phyloP scores from a whole-genome alignment of 2,113 vertebrate species.

The Cololabis saira region DNA sequence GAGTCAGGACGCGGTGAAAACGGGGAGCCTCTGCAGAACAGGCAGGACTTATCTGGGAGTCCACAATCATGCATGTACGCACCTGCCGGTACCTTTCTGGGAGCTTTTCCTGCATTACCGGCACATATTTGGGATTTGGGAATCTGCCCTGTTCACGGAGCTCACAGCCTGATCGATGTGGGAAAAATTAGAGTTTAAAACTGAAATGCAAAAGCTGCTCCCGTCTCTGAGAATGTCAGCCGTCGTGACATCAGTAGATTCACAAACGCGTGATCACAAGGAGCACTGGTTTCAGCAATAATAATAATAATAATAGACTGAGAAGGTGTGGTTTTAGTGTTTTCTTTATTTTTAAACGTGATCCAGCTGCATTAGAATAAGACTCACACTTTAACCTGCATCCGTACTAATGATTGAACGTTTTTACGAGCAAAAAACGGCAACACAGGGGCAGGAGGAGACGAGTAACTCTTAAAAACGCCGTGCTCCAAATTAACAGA shows the following conservation, averaged over 20 bases:
- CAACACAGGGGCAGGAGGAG: not conserved
- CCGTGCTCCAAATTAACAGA: slow-evolving; percentile 19
- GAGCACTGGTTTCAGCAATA: slow-evolving; percentile 9
- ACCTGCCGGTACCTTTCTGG: slow-evolving; percentile 10
- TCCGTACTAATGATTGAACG: slow-evolving; percentile 12
- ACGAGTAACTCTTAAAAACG: not conserved
- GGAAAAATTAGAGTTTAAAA: slow-evolving; percentile 20
- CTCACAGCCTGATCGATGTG: slow-evolving; percentile 1
- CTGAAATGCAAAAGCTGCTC: slow-evolving; percentile 52
- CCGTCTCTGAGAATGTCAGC: slow-evolving; percentile 44
- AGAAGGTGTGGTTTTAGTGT: slow-evolving; percentile 23
- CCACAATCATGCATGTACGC: slow-evolving; percentile 26
- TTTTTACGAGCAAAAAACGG: not conserved
- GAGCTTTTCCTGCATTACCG: slow-evolving; percentile 23
- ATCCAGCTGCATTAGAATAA: slow-evolving; percentile 12
- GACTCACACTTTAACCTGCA: slow-evolving; percentile 5
- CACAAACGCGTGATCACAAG: not conserved
- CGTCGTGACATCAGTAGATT: slow-evolving; percentile 20
- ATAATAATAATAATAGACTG: not conserved
- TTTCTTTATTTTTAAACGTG: slow-evolving; percentile 15
- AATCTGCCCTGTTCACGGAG: not conserved
- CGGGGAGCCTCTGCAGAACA: slow-evolving; percentile 49
- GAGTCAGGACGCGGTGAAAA: slow-evolving; percentile 24
- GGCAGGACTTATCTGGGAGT: slow-evolving; percentile 15
- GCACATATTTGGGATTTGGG: slow-evolving; percentile 30